Base-by-base conservation (phyloP, 2,113 vertebrate genomes). In the Sakesphorus luctuosus region DNA sequence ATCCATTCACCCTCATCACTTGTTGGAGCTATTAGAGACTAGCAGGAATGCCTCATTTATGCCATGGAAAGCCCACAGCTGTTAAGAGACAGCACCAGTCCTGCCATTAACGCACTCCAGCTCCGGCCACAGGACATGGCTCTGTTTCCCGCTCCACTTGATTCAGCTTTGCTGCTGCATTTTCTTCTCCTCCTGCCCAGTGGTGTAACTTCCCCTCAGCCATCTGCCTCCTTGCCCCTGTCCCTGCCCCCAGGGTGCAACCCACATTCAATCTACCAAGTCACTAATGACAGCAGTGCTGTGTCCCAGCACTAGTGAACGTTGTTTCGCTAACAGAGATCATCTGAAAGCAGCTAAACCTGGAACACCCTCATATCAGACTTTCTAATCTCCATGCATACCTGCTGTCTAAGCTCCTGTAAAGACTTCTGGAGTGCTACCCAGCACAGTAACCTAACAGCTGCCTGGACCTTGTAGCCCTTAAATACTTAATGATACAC, bases 121-220 rank as follows among this genome's bases (percentile, higher is more conserved):
- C 25, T 61, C 43, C 44, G 11, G 33, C 69, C 28, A 71, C 5
- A 81, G 61, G 16, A n/a, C 2, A 2, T 18, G 13, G 35, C 40
- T 40, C 38, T 40, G 14, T 25, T 94, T 79, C 29, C 29, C 63
- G 2, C 6, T 11, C 11, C 8, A 2, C 78, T 29, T 18, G 25
- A 38, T 50, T 40, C 35, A 82, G 38, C 20, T 59, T 59, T 71
- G 65, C 38, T 63, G 33, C 10, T 10, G 19, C 28, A 14, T 31
- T 71, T 71, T 46, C 38, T 47, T 50, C 52, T 56, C 5, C 40
- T 49, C 17, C 28, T 36, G 33, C 55, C 46, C 59, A 58, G 40
- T 5, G 0, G 29, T 0, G 0, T 5, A 69, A 13, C 29, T 71
- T 14, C 8, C 11, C 10, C 19, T 4, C 33, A 63, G 11, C 71